phyloP scores from a whole-genome alignment of 2,113 vertebrate species.

The Leptodactylus fuscus region DNA sequence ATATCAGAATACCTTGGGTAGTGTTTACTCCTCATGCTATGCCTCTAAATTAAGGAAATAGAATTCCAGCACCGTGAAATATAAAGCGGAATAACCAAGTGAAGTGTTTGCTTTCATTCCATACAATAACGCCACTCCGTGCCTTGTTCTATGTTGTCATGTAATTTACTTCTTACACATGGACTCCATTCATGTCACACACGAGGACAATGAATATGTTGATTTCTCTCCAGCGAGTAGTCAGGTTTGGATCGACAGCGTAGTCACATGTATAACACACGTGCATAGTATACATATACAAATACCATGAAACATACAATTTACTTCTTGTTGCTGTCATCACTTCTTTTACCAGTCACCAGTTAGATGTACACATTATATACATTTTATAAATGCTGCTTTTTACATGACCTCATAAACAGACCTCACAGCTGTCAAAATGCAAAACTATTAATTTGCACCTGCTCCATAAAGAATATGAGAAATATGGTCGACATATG shows the following conservation, averaged over 20 bases:
- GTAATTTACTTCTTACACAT: neutral
- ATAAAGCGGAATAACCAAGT: neutral
- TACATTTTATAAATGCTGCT: neutral
- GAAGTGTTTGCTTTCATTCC: neutral
- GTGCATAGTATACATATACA: neutral
- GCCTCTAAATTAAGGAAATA: no score
- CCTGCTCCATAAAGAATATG: slow-evolving; percentile 39
- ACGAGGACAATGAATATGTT: neutral
- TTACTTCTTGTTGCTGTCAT: neutral
- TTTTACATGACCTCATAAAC: neutral
- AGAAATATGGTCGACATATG: slow-evolving; percentile 42
- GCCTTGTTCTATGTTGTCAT: neutral
- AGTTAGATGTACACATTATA: neutral
- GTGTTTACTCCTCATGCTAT: no score
- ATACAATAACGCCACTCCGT: neutral
- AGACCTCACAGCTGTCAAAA: slow-evolving; percentile 25
- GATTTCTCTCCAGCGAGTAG: neutral
- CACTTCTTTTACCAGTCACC: neutral
- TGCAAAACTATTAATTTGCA: slow-evolving; percentile 28
- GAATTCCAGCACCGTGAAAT: neutral
- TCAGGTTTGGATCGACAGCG: neutral
- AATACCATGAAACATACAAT: neutral
- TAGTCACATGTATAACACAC: neutral
- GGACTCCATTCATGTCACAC: neutral
- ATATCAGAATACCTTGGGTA: no score